phyloP scores from a whole-genome alignment of 2,888 invertebrate genomes.

The Lasioglossum malachurum region DNA sequence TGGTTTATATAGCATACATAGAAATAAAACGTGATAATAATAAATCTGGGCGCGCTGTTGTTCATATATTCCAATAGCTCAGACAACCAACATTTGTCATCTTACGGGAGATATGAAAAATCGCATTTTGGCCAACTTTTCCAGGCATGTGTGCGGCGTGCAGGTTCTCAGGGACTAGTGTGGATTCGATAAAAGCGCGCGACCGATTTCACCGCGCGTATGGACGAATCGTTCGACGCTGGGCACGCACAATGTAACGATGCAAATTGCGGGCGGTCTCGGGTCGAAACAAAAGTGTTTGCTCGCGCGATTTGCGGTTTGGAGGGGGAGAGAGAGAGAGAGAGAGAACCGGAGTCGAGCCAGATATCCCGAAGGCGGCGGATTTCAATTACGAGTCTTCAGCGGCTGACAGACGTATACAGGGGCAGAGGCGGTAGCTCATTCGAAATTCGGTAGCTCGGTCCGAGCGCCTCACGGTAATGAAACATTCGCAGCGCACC shows the following conservation, averaged over 20 bases:
- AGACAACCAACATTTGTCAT: too few relatives aligned
- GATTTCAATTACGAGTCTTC: slow-evolving; percentile 84
- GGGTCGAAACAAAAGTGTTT: slow-evolving; percentile 83
- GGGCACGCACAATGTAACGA: slow-evolving; percentile 71
- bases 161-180: background rate
- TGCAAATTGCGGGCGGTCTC: slow-evolving; percentile 79
- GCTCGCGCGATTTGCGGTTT: slow-evolving; percentile 82
- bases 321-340: slow-evolving; percentile 30
- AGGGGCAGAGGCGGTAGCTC: slow-evolving; percentile 77
- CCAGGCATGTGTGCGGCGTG: too few relatives aligned
- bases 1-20: too few relatives aligned
- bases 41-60: too few relatives aligned
- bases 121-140: too few relatives aligned
- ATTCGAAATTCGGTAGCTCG: slow-evolving; percentile 85
- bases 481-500: slow-evolving; percentile 84
- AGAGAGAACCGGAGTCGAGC: slow-evolving; percentile 51
- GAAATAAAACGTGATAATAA: too few relatives aligned
- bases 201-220: background rate
- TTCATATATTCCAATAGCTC: too few relatives aligned
- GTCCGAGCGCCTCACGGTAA: slow-evolving; percentile 81
- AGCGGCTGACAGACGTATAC: slow-evolving; percentile 74
- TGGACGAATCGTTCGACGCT: background rate
- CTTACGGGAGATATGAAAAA: too few relatives aligned
- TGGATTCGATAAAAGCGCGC: background rate
- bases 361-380: slow-evolving; percentile 77